A percentile compares a stretch with the other conserved stretches of the same genome.
These are phyloP conservation scores for Plagodis dolabraria DNA, from an alignment of 2,888 invertebrate species.

Conservation along the genomic window DNA sequence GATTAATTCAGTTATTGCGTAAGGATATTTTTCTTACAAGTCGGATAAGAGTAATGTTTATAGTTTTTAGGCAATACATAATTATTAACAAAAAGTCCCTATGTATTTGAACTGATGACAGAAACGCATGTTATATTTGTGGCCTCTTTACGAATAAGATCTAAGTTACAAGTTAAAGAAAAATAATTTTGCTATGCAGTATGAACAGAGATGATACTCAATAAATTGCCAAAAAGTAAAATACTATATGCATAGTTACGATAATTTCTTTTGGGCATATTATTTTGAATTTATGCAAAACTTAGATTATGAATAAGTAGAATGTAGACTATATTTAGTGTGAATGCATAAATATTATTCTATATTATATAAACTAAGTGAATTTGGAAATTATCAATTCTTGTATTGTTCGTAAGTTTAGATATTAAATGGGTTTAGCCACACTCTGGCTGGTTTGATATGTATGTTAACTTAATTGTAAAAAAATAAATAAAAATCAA, in stretches of 20 bases:
- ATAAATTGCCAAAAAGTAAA: constrained; percentile 86
- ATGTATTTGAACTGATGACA: constrained; percentile 84
- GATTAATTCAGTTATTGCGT: constrained; percentile 82
- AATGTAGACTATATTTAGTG: constrained; percentile 84
- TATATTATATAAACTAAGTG: constrained; percentile 83
- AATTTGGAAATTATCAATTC: constrained; percentile 85
- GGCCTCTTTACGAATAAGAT: constrained; percentile 85
- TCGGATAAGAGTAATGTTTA: constrained; percentile 79
- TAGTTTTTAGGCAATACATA: constrained; percentile 81
- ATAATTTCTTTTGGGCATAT: constrained; percentile 85
- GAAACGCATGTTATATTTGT: constrained; percentile 85
- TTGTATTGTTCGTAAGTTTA: constrained; percentile 85
- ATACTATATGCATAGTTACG: constrained; percentile 84
- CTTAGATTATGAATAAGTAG: constrained; percentile 84
- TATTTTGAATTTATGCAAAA: constrained; percentile 85
- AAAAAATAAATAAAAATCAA: constrained; percentile 77
- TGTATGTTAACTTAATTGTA: constrained; percentile 85
- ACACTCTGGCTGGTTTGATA: constrained; percentile 85
- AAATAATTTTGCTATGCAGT: constrained; percentile 84
- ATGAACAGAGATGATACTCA: constrained; percentile 84
- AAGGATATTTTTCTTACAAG: constrained; percentile 84
- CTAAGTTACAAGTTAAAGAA: constrained; percentile 85
- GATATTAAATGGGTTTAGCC: constrained; percentile 85
- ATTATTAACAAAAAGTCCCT: constrained; percentile 84
- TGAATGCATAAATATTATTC: constrained; percentile 82